A percentile compares a stretch with the other conserved stretches of the same genome.
Evolutionary conservation across 1,140 invertebrate genomes (phyloP).

Genomic region (Pogonus chalceus): DNA sequence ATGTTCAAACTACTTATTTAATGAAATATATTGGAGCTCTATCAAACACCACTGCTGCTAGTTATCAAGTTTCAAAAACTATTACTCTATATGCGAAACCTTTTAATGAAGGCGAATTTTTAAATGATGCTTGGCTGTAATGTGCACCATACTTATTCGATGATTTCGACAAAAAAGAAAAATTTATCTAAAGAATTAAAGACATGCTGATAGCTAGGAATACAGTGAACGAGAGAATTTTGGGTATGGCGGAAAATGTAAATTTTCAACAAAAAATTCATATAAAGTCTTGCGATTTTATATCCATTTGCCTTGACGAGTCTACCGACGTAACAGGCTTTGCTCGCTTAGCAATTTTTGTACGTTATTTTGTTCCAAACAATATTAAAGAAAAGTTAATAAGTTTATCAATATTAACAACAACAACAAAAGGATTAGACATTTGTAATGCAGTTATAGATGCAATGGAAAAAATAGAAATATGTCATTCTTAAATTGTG

Average conservation of each 20-base stretch:
- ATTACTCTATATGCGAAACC: conserved; percentile 14
- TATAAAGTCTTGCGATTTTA: conserved; percentile 10
- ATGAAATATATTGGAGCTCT: conserved; percentile 18
- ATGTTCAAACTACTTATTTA: conserved; percentile 15
- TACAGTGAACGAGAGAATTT: conserved; percentile 20
- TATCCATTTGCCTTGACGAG: conserved; percentile 11
- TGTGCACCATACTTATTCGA: conserved; percentile 14
- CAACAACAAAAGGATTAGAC: conserved; percentile 18
- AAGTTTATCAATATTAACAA: conserved; percentile 16
- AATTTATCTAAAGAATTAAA: conserved; percentile 19
- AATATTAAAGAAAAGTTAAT: conserved; percentile 13
- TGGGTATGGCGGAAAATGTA: conserved; percentile 20
- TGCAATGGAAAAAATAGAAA: conserved; percentile 1
- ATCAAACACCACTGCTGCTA: conserved; percentile 15
- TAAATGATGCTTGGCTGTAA: conserved; percentile 13
- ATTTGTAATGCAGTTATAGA: conserved; percentile 19
- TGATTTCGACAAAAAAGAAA: conserved; percentile 19
- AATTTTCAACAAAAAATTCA: conserved; percentile 17
- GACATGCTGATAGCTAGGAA: conserved; percentile 18
- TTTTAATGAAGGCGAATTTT: conserved; percentile 15
- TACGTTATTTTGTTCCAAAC: not conserved
- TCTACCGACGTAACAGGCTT: not conserved
- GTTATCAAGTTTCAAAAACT: conserved; percentile 15
- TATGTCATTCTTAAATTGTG: conserved; percentile 13
- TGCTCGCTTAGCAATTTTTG: conserved; percentile 15